Evolutionary conservation across 92 coral and sea anemone genomes (phyloP), one percentile per base, ranked within the genome.

Genomic region (Zoanthus gigantus): DNA sequence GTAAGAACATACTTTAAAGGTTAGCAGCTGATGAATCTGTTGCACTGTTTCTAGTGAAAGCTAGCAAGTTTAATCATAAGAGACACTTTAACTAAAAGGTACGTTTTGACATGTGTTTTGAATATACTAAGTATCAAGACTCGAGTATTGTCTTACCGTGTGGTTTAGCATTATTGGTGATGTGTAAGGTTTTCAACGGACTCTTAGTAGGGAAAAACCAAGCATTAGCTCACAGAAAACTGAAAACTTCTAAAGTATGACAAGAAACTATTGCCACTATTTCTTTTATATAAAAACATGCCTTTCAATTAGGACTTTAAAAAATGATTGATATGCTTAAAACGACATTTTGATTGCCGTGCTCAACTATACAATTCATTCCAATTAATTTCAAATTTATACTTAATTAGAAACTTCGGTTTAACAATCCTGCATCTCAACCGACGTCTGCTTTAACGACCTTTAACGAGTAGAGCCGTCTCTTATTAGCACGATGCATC

Each of bases 341-440:
- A 58, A 58, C 66, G 66, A 58, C 66, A 58, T 58, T 58, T 58
- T 58, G 18, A 58, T 58, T 58, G 66, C 66, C n/a, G 18, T 58
- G 66, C 66, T 58, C 5, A 58, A 58, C 18, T 4, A 58, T 58
- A 14, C 66, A 58, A 58, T 11, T 58, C 16, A 11, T 58, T 58
- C 66, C 0, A 58, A 58, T 58, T 58, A 58, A 58, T 14, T 58
- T 58, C n/a, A 14, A 58, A 58, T 58, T 58, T 11, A 58, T 11
- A 58, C n/a, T 58, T 58, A 58, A 58, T 58, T 58, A 11, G 66
- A 11, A 7, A 0, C 66, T 58, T 58, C n/a, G n/a, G n/a, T n/a
- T n/a, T n/a, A n/a, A n/a, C n/a, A n/a, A n/a, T n/a, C n/a, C n/a
- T n/a, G 28, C 6, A 9, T 58, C n/a, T 14, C 17, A 58, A 58